Percentiles rank a stretch among this genome's conserved stretches.
Conservation (phyloP, 1,140 invertebrate species). For the Maconellicoccus hirsutus region DNA sequence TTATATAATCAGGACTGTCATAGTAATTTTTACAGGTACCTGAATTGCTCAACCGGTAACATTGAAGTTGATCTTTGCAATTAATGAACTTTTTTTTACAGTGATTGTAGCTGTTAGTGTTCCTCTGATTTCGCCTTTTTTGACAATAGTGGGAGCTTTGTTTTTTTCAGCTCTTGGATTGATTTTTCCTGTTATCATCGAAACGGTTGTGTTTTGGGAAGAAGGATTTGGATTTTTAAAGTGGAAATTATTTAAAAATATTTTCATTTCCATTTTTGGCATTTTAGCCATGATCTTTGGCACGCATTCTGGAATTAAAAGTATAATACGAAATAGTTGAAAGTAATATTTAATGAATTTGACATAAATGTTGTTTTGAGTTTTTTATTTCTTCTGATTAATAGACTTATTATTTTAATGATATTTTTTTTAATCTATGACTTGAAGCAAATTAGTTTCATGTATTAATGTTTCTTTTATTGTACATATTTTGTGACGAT, state of each 20-base stretch:
- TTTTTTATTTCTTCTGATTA: no score
- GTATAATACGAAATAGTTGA: constrained; percentile 39
- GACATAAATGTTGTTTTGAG: no score
- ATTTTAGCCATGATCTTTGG: constrained; percentile 66
- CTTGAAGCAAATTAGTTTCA: no score
- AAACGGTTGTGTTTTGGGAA: constrained; percentile 70
- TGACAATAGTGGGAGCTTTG: constrained; percentile 86
- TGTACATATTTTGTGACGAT: no score
- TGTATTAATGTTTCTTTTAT: no score
- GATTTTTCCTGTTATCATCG: constrained; percentile 78
- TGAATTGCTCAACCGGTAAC: no score
- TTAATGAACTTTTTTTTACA: constrained; percentile 26
- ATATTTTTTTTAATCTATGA: no score
- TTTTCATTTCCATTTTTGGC: constrained; percentile 57
- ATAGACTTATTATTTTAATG: background rate
- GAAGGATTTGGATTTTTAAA: constrained; percentile 41
- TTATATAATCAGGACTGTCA: constrained; percentile 54
- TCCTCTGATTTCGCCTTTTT: constrained; percentile 78
- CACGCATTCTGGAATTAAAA: constrained; percentile 55
- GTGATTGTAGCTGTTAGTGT: constrained; percentile 62
- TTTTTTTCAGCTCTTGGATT: constrained; percentile 87
- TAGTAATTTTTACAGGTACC: constrained; percentile 37
- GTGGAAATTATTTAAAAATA: constrained; percentile 65
- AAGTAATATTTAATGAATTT: background rate
- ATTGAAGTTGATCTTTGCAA: no score